Percentiles rank a stretch among this genome's conserved stretches.
Evolutionary conservation across 2,797 vertebrate species (phyloP).

Genomic region (Acestrorhynchus altus): DNA sequence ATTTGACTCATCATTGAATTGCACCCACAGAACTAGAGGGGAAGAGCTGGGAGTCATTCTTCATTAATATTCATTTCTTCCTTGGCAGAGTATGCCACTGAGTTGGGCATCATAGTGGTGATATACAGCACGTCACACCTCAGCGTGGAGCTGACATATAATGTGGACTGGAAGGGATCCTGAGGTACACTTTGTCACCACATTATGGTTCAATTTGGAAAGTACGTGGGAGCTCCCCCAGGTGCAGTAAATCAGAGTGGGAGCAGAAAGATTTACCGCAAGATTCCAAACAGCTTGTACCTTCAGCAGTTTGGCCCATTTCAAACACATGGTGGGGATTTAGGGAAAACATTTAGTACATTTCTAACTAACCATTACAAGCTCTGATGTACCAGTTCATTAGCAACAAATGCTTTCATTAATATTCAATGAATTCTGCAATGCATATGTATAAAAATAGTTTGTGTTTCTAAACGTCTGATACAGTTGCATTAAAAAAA

Average conservation of each 20-base stretch:
- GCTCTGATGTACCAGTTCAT: too few species aligned
- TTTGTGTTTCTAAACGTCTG: too few species aligned
- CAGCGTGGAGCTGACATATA: conserved; percentile 36
- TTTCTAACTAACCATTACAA: too few species aligned
- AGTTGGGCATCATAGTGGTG: conserved; percentile 30
- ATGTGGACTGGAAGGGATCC: conserved; percentile 32
- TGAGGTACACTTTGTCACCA: conserved; percentile 26
- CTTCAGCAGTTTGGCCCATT: not conserved
- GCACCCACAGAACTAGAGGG: conserved; percentile 11
- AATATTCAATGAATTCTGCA: too few species aligned
- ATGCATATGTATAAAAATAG: too few species aligned
- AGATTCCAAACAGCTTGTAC: not conserved
- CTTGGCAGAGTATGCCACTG: conserved; percentile 19
- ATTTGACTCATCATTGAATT: conserved; percentile 25
- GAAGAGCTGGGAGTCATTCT: conserved; percentile 40
- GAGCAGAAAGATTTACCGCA: conserved; percentile 14
- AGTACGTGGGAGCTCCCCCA: conserved; percentile 14
- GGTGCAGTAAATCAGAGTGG: conserved; percentile 35
- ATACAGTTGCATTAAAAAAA: too few species aligned
- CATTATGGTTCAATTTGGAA: conserved; percentile 46
- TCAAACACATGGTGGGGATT: not conserved
- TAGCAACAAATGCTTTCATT: too few species aligned
- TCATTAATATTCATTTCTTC: conserved; percentile 43
- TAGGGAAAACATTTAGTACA: not conserved
- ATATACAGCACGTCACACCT: conserved; percentile 40